Percentiles rank a stretch among this genome's conserved stretches.
Evolutionary conservation across 2,888 invertebrate species (phyloP).

Genomic region (Volucella inflata): DNA sequence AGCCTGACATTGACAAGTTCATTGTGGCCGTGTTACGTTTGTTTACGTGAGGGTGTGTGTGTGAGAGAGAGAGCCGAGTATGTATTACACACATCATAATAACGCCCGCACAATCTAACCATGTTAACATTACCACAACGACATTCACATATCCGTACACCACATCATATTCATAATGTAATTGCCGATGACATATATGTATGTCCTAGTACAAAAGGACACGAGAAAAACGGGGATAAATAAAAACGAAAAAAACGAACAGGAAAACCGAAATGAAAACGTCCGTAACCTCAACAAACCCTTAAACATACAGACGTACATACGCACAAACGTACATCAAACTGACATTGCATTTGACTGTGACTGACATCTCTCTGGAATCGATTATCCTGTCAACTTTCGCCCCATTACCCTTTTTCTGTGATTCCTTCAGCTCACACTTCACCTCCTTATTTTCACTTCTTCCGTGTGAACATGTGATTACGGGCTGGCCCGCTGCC

Average conservation of each 20-base stretch:
- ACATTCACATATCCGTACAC: conserved; percentile 26
- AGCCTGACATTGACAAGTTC: conserved; percentile 75
- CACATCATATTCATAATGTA: conserved; percentile 64
- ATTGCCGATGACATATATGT: conserved; percentile 61
- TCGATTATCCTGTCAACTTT: conserved; percentile 75
- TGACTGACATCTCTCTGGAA: conserved; percentile 74
- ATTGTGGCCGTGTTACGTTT: conserved; percentile 51
- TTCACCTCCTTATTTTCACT: conserved; percentile 63
- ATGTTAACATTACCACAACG: conserved; percentile 30
- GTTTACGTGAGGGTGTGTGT: conserved; percentile 20
- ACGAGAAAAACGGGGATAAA: conserved; percentile 31
- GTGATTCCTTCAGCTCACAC: conserved; percentile 58
- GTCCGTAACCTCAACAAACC: conserved; percentile 47
- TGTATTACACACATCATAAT: conserved; percentile 1
- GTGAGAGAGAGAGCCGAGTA: neutral
- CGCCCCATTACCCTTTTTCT: conserved; percentile 72
- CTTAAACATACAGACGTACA: neutral
- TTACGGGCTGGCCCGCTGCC: neutral
- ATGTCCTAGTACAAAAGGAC: conserved; percentile 28
- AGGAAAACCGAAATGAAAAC: conserved; percentile 50
- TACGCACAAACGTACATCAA: neutral
- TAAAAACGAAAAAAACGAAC: conserved; percentile 3
- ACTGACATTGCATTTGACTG: conserved; percentile 74
- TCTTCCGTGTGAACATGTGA: conserved; percentile 60
- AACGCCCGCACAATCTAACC: conserved; percentile 38